Evolutionary conservation across 2,113 vertebrate species (phyloP), one percentile per base, ranked within the genome.

Genomic region (Anas platyrhynchos): DNA sequence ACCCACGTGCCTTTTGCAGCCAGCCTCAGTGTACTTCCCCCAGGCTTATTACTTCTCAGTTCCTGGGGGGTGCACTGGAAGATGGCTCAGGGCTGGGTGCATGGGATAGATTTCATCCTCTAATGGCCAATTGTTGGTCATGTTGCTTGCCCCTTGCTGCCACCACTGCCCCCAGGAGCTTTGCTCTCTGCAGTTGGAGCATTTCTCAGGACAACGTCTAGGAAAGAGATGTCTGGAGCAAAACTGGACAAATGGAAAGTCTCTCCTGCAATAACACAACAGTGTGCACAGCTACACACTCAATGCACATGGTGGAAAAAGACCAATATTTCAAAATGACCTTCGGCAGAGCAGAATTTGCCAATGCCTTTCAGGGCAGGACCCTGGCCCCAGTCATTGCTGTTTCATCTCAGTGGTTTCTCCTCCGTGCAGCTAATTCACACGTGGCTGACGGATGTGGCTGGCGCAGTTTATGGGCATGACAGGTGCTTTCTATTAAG

Each of bases 401-500:
- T 21, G 90, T 93, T 82, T 86, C 90, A 46, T 63, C 80, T 87
- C 77, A 79, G 86, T 52, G 66, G 58, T 93, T 96, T 93, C 83
- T 92, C 77, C 77, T 85, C 88, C 46, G 63, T 11, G 71, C 77
- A 82, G 94, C 80, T 91, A 89, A 85, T 87, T 85, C 96, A 77
- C 5, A 25, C 9, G 31, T 89, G 88, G 67, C 88, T 97, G 96
- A 95, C 0, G 83, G 91, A 96, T 92, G 92, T 85, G 93, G 74
- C 93, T 93, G 86, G 83, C 52, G 91, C 62, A 66, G 69, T 96
- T 96, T 94, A 65, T 92, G 95, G 92, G 58, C 92, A 55, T 85
- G 88, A 62, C 91, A 94, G 86, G 88, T 92, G 91, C 95, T 93
- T 96, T 96, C 86, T 89, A 84, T 96, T 96, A 87, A 55, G 88